These are phyloP conservation scores for Plecotus auritus DNA, from an alignment of 2,113 vertebrate genomes.

Conservation along the genomic window DNA sequence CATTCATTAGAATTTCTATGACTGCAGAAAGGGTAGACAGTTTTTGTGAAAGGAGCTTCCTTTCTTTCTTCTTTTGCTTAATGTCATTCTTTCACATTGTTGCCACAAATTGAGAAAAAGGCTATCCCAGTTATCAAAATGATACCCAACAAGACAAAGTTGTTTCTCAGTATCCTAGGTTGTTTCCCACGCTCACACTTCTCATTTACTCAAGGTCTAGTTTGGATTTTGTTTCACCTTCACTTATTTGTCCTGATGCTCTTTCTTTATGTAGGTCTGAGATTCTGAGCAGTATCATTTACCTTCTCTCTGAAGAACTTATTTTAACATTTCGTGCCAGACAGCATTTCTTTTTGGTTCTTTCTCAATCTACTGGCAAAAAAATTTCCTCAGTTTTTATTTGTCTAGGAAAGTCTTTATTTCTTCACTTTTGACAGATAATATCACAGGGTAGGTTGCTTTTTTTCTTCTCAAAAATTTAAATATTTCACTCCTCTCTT, in stretches of 20 bases:
- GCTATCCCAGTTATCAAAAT: not conserved
- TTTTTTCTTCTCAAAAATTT: not conserved
- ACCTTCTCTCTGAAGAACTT: not conserved
- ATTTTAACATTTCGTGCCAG: not conserved
- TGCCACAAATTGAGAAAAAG: not conserved
- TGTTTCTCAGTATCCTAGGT: not conserved
- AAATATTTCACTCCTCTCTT: not conserved
- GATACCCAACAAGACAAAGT: not conserved
- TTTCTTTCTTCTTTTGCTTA: not conserved
- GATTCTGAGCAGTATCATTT: not conserved
- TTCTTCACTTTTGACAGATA: not conserved
- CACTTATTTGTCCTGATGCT: not conserved
- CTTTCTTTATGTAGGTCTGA: not conserved
- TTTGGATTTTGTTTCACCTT: not conserved
- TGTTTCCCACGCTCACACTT: not conserved
- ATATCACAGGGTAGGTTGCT: not conserved
- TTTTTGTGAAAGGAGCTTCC: not conserved
- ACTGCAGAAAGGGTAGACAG: not conserved
- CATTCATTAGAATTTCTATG: not conserved
- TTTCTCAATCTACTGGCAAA: not conserved
- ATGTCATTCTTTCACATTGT: not conserved
- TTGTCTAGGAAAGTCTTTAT: not conserved
- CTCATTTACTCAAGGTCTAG: not conserved
- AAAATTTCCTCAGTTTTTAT: not conserved
- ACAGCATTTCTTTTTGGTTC: not conserved